A percentile compares a stretch with the other conserved stretches of the same genome.
Conservation (phyloP, 2,797 vertebrate species). For the Pipistrellus pipistrellus region DNA sequence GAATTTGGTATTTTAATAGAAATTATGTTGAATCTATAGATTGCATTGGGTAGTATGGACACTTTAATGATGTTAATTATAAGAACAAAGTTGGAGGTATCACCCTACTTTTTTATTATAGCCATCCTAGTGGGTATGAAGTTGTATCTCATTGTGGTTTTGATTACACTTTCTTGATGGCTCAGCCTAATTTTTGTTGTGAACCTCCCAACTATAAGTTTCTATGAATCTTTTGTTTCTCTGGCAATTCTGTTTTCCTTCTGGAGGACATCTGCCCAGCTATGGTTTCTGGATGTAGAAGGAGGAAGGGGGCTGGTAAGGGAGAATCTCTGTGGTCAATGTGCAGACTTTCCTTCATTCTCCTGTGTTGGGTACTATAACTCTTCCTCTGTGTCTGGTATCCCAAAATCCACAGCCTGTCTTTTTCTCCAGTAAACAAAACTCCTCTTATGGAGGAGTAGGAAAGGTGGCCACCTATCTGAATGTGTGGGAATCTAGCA, state of each 20-base stretch:
- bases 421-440: constrained; percentile 8
- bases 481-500: not conserved
- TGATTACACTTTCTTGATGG: constrained; percentile 55
- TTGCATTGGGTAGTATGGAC: too few relatives aligned
- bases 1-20: too few relatives aligned
- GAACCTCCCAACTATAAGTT: not conserved
- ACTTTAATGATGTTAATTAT: too few relatives aligned
- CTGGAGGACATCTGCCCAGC: not conserved
- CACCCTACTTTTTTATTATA: constrained; percentile 25
- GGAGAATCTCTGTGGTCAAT: not conserved
- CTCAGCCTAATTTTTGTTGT: constrained; percentile 46
- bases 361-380: not conserved
- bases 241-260: not conserved
- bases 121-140: constrained; percentile 19
- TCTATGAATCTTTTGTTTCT: not conserved
- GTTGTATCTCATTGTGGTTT: constrained; percentile 26
- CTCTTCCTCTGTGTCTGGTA: not conserved
- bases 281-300: not conserved
- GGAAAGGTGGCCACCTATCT: not conserved
- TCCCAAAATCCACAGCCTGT: constrained; percentile 4
- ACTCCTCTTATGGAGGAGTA: not conserved
- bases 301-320: not conserved
- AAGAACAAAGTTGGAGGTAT: too few relatives aligned
- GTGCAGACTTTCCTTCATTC: not conserved
- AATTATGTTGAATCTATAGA: too few relatives aligned